Evolutionary conservation across 2,113 vertebrate species (phyloP).

Genomic region (Larimichthys polyactis): DNA sequence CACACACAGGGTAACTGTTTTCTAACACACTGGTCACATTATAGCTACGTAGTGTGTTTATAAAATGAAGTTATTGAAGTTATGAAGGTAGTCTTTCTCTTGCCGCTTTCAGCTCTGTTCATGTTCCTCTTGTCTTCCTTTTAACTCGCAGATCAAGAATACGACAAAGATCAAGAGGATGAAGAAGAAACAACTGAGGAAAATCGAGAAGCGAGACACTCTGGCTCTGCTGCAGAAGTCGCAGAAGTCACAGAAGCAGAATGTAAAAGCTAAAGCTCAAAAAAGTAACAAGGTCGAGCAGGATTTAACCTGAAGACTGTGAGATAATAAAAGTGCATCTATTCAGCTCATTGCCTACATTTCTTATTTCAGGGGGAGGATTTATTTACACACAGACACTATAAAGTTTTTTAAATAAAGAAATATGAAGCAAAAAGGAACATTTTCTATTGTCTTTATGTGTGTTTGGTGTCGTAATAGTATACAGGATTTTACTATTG

Average conservation of each 20-base stretch:
- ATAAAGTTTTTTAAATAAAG: neutral
- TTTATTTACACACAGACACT: neutral
- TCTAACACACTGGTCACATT: neutral
- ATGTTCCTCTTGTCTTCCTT: neutral
- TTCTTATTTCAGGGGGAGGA: neutral
- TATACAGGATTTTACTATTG: neutral
- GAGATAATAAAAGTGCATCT: conserved; percentile 13
- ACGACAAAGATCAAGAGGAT: conserved; percentile 93
- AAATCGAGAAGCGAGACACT: conserved; percentile 92
- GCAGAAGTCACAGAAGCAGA: conserved; percentile 79
- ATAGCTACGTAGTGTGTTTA: too few species aligned
- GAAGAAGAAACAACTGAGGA: conserved; percentile 93
- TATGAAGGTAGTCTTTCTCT: neutral
- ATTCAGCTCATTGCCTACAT: neutral
- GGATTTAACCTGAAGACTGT: conserved; percentile 41
- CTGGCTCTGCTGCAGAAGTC: conserved; percentile 86
- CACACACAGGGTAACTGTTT: neutral
- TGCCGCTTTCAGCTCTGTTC: neutral
- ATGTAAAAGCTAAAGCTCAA: conserved; percentile 50
- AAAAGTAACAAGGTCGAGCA: conserved; percentile 33
- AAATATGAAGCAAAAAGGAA: neutral
- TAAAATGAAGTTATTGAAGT: too few species aligned
- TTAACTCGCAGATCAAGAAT: conserved; percentile 88
- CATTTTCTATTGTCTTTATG: too few species aligned
- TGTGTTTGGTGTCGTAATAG: neutral